A percentile compares a stretch with the other conserved stretches of the same genome.
Evolutionary conservation across 2,888 invertebrate species (phyloP).

Genomic region (Helobdella robusta): DNA sequence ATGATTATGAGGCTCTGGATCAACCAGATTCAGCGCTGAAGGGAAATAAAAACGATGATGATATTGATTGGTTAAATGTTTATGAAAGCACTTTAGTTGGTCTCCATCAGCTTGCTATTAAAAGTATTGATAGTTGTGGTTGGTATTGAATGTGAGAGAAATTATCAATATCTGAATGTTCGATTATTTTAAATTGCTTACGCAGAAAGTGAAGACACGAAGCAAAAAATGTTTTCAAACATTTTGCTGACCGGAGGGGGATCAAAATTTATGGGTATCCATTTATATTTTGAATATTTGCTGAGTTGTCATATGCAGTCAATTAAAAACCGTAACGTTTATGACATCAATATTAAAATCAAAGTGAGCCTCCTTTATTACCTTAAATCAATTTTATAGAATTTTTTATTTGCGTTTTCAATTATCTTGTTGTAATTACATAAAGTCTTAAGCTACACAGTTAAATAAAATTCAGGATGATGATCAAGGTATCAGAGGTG

Average conservation of each 20-base stretch:
- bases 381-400: too few relatives aligned
- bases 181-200: slow-evolving; percentile 26
- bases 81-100: slow-evolving; percentile 76
- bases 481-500: too few relatives aligned
- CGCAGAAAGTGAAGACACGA: slow-evolving; percentile 70
- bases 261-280: slow-evolving; percentile 73
- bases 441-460: too few relatives aligned
- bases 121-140: slow-evolving; percentile 81
- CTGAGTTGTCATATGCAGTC: slow-evolving; percentile 74
- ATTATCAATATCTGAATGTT: background rate
- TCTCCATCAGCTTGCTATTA: slow-evolving; percentile 78
- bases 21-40: slow-evolving; percentile 10
- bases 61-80: slow-evolving; percentile 37
- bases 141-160: slow-evolving; percentile 28
- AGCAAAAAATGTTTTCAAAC: slow-evolving; percentile 84
- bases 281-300: slow-evolving; percentile 77
- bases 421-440: too few relatives aligned
- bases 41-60: slow-evolving; percentile 42
- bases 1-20: slow-evolving; percentile 8
- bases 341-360: too few relatives aligned
- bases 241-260: slow-evolving; percentile 84
- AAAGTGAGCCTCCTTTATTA: too few relatives aligned
- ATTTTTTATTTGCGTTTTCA: too few relatives aligned
- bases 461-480: too few relatives aligned
- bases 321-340: too few relatives aligned